Conservation (phyloP, 2,888 invertebrate genomes). For the Campoletis raptor region DNA sequence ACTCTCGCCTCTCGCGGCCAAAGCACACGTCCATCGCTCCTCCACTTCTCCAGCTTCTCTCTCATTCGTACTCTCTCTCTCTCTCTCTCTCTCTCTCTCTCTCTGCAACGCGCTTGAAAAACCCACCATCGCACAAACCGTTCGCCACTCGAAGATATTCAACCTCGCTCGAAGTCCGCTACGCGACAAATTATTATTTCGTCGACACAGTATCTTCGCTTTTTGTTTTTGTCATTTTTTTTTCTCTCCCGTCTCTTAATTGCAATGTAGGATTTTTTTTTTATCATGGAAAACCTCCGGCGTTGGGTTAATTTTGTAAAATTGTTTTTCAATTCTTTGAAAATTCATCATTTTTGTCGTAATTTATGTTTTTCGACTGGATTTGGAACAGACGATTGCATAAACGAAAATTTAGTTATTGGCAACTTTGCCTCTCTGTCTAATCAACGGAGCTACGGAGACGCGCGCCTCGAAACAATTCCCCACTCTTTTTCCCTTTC, state of each 20-base stretch:
- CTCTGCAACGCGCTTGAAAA: conserved; percentile 16
- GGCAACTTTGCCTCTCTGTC: neutral
- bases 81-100: conserved; percentile 28
- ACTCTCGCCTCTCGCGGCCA: conserved; percentile 69
- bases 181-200: conserved; percentile 6
- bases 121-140: conserved; percentile 7
- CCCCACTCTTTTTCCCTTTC: neutral
- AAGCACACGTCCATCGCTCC: conserved; percentile 18
- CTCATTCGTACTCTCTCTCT: conserved; percentile 45
- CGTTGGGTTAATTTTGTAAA: neutral
- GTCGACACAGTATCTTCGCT: neutral
- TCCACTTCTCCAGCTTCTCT: conserved; percentile 37
- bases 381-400: neutral
- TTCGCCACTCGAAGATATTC: conserved; percentile 30
- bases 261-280: neutral
- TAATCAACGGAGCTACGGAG: neutral
- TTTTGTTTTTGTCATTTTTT: neutral
- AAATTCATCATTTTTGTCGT: neutral
- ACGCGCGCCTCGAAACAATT: conserved; percentile 3
- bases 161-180: neutral
- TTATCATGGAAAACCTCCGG: too few relatives aligned
- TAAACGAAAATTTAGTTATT: conserved; percentile 26
- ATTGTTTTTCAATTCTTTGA: neutral
- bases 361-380: neutral
- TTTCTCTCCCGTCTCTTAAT: neutral